Percentiles rank a stretch among this genome's conserved stretches.
Evolutionary conservation across 2,888 invertebrate species (phyloP).

Genomic region (Sclerodermus sp.): DNA sequence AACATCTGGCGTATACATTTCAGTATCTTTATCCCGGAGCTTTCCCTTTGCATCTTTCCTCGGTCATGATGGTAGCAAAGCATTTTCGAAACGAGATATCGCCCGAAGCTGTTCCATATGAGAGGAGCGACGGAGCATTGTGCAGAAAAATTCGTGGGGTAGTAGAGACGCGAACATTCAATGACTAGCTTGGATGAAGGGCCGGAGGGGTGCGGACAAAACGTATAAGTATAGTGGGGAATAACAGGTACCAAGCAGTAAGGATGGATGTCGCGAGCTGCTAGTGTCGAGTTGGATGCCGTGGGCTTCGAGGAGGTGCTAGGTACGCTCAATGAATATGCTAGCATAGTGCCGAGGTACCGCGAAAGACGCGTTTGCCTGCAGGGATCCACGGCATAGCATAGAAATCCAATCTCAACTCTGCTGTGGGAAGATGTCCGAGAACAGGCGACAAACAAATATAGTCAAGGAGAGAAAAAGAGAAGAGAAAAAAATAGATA

Average conservation of each 20-base stretch:
- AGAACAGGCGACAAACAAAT: conserved; percentile 6
- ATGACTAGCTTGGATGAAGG: conserved; percentile 13
- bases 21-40: neutral
- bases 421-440: no score
- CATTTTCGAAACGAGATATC: conserved; percentile 35
- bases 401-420: no score
- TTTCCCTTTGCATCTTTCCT: neutral
- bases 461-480: conserved; percentile 5
- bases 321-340: conserved; percentile 4
- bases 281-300: neutral
- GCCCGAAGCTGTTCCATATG: conserved; percentile 41
- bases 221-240: no score
- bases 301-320: conserved; percentile 16
- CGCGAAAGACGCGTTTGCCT: no score
- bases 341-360: no score
- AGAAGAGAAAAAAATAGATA: neutral
- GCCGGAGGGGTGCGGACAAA: conserved; percentile 5
- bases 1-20: neutral
- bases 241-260: neutral
- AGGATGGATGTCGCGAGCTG: conserved; percentile 8
- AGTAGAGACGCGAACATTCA: conserved; percentile 13
- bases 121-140: conserved; percentile 36
- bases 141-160: conserved; percentile 13
- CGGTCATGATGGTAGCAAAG: conserved; percentile 2
- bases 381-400: neutral